These are phyloP conservation scores for Egretta garzetta DNA, from an alignment of 2,113 vertebrate species.

Conservation along the genomic window DNA sequence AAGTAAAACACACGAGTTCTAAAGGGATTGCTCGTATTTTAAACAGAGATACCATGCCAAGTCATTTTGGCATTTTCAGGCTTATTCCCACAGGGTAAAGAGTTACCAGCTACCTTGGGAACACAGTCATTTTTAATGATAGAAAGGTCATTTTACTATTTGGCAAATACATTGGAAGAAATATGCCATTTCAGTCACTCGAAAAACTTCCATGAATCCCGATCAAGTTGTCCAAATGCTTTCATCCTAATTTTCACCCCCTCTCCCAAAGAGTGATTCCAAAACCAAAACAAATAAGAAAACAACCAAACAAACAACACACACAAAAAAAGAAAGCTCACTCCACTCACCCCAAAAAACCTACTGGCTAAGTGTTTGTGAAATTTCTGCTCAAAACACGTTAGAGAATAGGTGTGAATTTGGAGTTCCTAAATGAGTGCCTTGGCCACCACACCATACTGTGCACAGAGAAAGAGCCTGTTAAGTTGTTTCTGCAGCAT, in stretches of 20 bases:
- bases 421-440: not conserved
- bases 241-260: not conserved
- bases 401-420: not conserved
- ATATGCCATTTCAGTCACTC: not conserved
- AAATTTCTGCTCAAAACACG: not conserved
- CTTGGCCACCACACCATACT: not conserved
- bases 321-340: not conserved
- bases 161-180: not conserved
- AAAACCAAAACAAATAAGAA: not conserved
- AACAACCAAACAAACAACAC: not conserved
- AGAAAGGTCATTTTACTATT: not conserved
- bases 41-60: not conserved
- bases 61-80: not conserved
- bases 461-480: not conserved
- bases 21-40: not conserved
- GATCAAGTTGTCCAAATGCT: not conserved
- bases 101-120: not conserved
- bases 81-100: not conserved
- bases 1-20: not conserved
- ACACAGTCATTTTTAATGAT: not conserved
- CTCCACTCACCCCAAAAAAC: not conserved
- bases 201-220: not conserved
- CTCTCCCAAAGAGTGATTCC: rapidly evolving
- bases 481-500: not conserved
- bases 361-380: rapidly evolving